phyloP scores from a whole-genome alignment of 2,113 vertebrate species.

The Petrocephalus zakoni region DNA sequence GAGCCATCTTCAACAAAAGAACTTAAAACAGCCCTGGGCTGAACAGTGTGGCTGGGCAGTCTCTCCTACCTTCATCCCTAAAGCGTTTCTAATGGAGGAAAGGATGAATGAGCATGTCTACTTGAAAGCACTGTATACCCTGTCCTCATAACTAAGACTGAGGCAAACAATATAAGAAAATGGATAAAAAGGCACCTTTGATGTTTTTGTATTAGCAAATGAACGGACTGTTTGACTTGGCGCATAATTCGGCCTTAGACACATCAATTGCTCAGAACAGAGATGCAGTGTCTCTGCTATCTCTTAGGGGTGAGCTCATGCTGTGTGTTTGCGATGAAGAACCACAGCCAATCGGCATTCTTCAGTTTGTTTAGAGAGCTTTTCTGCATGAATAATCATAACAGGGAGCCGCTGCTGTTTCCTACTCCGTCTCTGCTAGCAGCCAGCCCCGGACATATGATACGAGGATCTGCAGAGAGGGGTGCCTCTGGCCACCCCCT shows the following conservation, averaged over 20 bases:
- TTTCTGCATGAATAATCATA: conserved; percentile 38
- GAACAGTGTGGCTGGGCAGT: background rate
- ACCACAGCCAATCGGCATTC: conserved; percentile 38
- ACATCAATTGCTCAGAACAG: conserved; percentile 34
- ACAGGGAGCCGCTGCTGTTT: conserved; percentile 19
- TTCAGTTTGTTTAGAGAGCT: conserved; percentile 40
- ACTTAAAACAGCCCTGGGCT: background rate
- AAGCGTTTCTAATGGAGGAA: conserved; percentile 11
- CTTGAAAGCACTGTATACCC: conserved; percentile 31
- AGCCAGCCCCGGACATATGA: background rate
- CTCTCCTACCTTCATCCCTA: background rate
- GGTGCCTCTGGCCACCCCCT: conserved; percentile 4
- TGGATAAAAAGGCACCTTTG: conserved; percentile 38
- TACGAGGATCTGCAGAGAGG: conserved; percentile 17
- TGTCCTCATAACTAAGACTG: conserved; percentile 38
- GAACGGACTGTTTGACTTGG: conserved; percentile 30
- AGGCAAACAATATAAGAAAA: conserved; percentile 37
- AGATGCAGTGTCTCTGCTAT: conserved; percentile 24
- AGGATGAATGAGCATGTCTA: conserved; percentile 34
- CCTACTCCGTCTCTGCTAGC: background rate
- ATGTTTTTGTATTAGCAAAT: conserved; percentile 37
- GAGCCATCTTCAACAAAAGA: background rate
- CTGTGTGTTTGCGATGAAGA: conserved; percentile 27
- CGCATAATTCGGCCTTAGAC: conserved; percentile 27
- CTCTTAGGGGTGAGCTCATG: conserved; percentile 33